Base-by-base conservation (phyloP, 2,797 vertebrate genomes). In the Phalanger gymnotis region DNA sequence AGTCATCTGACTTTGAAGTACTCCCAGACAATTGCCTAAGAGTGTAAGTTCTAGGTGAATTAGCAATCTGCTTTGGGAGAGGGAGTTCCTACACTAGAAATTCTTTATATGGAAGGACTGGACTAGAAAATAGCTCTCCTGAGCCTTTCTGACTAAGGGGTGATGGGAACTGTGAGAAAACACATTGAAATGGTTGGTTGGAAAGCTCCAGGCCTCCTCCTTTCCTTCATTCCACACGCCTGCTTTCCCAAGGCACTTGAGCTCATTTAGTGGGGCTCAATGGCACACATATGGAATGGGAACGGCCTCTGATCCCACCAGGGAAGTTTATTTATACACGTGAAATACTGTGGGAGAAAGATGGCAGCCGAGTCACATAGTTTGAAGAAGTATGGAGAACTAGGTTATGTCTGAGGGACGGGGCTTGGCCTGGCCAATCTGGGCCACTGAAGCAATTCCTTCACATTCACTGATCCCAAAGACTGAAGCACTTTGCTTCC, bases 301-400 rank as follows among this genome's bases (percentile, higher is more conserved):
- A 58, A 53, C 6, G 73, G 91, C 53, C 92, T 94, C 92, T 91
- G 31, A 53, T 93, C 58, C 95, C 52, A 61, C 22, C 55, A 31
- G 91, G 31, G 55, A 66, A 10, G 56, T 47, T 52, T n/a, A 54
- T n/a, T 22, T 7, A 28, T 47, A 31, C 9, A 81, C 11, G 34
- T 13, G 90, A 52, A 81, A n/a, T 55, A 57, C 19, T 58, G 1
- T 9, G 56, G 92, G 53, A 95, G 92, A 5, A 47, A 81, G 54
- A 90, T 54, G 12, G 3, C 53, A 51, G 73, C 28, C 5, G 6
- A 31, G 13, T 81, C n/a, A 5, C 0, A 13, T 92, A 40, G 25
- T 53, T 30, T 54, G 52, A 81, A 90, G 19, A 90, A 91, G 10
- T 9, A 87, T 27, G n/a, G 19, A 73, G 40, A 51, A 87, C 2